phyloP scores from a whole-genome alignment of 1,140 invertebrate genomes.

The Caenorhabditis latens region DNA sequence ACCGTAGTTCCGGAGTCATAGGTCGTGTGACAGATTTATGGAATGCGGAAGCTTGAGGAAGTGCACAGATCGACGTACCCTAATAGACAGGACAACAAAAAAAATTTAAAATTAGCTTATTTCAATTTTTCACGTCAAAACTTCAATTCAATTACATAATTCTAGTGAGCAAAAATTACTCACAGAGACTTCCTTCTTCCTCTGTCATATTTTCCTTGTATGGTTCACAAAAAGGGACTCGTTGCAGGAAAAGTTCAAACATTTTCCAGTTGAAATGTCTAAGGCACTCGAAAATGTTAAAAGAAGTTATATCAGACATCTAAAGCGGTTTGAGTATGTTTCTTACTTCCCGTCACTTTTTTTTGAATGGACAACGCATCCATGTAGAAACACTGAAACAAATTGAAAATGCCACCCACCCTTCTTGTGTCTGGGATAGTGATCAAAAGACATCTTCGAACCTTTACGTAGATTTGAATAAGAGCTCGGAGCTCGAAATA shows the following conservation, averaged over 20 bases:
- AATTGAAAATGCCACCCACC: constrained; percentile 48
- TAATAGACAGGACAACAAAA: too few species aligned
- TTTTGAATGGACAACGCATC: not conserved
- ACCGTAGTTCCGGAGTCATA: too few species aligned
- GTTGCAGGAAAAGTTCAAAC: not conserved
- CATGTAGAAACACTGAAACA: constrained; percentile 27
- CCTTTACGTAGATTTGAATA: not conserved
- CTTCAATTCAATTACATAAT: not conserved
- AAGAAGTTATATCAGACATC: constrained; percentile 4
- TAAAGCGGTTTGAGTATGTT: not conserved
- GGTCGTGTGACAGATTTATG: too few species aligned
- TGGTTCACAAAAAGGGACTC: not conserved
- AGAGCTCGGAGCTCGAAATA: not conserved
- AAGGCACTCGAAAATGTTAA: not conserved
- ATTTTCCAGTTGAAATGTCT: not conserved
- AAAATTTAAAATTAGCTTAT: too few species aligned
- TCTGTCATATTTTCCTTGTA: not conserved
- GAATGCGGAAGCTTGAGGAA: too few species aligned
- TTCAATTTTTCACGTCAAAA: not conserved
- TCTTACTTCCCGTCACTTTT: not conserved
- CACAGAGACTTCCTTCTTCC: not conserved
- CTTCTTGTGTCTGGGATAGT: constrained; percentile 17
- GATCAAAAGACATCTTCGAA: constrained; percentile 19
- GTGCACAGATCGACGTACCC: too few species aligned
- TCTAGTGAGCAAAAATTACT: not conserved